Conservation (phyloP, 2,797 vertebrate genomes). For the Amazonetta brasiliensis region DNA sequence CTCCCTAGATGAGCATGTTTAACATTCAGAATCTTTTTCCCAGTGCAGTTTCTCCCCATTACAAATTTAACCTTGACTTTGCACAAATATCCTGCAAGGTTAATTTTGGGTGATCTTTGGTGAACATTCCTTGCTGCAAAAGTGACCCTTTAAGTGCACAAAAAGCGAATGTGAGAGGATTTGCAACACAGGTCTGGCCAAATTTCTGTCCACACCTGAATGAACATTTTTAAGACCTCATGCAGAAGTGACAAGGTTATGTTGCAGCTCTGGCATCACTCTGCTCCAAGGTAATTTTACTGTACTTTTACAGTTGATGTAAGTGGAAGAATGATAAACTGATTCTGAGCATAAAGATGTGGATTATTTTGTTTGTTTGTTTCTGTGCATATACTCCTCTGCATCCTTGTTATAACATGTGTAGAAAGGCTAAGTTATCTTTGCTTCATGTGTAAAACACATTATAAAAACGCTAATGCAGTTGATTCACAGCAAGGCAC, state of each 20-base stretch:
- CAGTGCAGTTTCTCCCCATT: conserved; percentile 15
- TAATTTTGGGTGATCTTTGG: conserved; percentile 5
- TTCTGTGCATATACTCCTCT: neutral
- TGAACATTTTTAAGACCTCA: neutral
- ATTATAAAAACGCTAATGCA: neutral
- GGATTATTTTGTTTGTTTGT: neutral
- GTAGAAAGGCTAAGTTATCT: neutral
- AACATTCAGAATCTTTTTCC: conserved; percentile 16
- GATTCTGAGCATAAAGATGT: neutral
- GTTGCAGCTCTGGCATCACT: neutral
- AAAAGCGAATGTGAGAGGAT: neutral
- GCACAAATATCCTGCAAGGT: neutral
- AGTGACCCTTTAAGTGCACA: neutral
- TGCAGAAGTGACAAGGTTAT: neutral
- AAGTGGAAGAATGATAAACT: neutral
- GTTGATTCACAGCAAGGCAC: neutral
- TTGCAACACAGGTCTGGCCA: neutral
- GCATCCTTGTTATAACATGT: neutral
- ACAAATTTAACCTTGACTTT: neutral
- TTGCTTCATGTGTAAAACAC: conserved; percentile 21
- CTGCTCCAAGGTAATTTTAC: neutral
- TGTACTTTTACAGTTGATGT: neutral
- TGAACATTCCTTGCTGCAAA: neutral
- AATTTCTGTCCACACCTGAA: neutral
- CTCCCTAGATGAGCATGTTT: neutral